phyloP scores from a whole-genome alignment of 2,797 vertebrate species.

The Megalops cyprinoides region DNA sequence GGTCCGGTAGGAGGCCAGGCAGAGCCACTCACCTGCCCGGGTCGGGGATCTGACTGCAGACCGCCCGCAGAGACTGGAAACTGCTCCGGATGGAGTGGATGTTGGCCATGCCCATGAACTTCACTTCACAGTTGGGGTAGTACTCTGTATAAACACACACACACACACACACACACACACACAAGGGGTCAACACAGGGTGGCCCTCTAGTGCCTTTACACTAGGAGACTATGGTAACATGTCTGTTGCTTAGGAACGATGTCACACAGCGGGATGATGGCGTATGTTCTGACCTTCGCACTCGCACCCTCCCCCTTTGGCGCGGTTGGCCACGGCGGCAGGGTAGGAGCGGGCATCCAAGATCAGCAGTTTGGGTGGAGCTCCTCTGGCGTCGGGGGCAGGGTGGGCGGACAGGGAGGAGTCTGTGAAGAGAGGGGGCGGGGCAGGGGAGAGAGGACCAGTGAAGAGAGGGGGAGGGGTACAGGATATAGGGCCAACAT shows the following conservation, averaged over 20 bases:
- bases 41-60: conserved; percentile 97
- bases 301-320: conserved; percentile 97
- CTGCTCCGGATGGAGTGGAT: conserved; percentile 98
- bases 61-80: conserved; percentile 92
- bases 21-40: conserved; percentile 91
- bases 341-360: conserved; percentile 97
- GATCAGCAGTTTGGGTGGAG: conserved; percentile 93
- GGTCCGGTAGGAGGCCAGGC: conserved; percentile 36
- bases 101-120: conserved; percentile 99
- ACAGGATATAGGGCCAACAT: no score
- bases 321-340: conserved; percentile 94
- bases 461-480: background rate
- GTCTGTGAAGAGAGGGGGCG: conserved; percentile 74
- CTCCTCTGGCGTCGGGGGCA: conserved; percentile 77
- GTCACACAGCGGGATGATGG: no score
- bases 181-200: background rate
- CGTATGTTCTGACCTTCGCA: conserved; percentile 86
- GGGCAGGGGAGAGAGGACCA: conserved; percentile 37
- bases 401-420: conserved; percentile 86
- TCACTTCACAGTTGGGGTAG: conserved; percentile 97
- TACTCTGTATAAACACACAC: conserved; percentile 80
- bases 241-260: no score
- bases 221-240: no score
- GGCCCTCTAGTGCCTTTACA: no score
- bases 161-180: conserved; percentile 32